Conservation (phyloP, 64 coral and sea anemone genomes). For the Platygyra sinensis region DNA sequence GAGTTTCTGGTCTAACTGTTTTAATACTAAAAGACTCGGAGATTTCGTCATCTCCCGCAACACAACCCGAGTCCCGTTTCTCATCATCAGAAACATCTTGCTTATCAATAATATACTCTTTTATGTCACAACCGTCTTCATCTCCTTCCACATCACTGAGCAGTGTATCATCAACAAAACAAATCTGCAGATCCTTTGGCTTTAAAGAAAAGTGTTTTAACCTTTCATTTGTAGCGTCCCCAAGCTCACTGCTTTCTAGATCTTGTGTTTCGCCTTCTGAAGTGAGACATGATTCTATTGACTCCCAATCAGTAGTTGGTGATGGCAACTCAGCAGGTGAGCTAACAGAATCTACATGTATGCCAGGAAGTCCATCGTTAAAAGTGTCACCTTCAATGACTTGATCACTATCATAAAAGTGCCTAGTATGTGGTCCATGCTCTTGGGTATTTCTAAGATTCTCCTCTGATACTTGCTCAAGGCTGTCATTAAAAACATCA, state of each 20-base stretch:
- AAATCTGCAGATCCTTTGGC: conserved; percentile 84
- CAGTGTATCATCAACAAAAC: conserved; percentile 90
- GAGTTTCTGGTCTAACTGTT: conserved; percentile 65
- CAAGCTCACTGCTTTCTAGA: conserved; percentile 52
- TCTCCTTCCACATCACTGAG: conserved; percentile 74
- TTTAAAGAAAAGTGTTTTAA: conserved; percentile 72
- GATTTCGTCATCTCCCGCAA: conserved; percentile 86
- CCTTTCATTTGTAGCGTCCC: conserved; percentile 50
- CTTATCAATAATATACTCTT: conserved; percentile 83
- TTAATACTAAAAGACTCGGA: conserved; percentile 89
- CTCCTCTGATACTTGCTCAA: conserved; percentile 68
- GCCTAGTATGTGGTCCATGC: conserved; percentile 24
- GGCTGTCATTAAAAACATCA: conserved; percentile 92
- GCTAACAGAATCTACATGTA: conserved; percentile 67
- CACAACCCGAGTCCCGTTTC: conserved; percentile 90
- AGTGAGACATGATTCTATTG: conserved; percentile 90
- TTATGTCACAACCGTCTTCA: conserved; percentile 88
- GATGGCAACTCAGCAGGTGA: conserved; percentile 79
- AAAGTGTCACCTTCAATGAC: conserved; percentile 34
- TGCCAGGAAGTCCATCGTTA: conserved; percentile 36
- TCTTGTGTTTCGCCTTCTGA: conserved; percentile 75
- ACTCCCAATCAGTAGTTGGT: conserved; percentile 94
- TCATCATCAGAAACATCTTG: conserved; percentile 76
- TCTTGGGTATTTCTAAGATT: conserved; percentile 9
- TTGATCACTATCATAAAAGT: conserved; percentile 9